These are phyloP conservation scores for Rhynchomys soricoides DNA, from an alignment of 2,113 vertebrate species.

Conservation along the genomic window DNA sequence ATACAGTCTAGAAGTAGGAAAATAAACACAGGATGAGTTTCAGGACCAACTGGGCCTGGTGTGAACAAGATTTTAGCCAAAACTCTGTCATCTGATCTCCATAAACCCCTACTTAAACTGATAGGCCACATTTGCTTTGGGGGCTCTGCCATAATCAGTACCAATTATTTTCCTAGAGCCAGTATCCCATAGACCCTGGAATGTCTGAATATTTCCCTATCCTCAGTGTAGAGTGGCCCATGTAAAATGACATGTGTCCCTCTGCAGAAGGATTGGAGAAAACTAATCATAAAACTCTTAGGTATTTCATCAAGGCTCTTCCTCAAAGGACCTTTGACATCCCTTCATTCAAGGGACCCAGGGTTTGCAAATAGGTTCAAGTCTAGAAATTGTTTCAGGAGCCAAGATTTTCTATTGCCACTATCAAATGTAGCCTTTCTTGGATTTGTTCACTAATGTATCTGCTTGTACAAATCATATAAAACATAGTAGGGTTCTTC, in stretches of 20 bases:
- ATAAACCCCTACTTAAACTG: background rate
- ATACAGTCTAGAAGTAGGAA: background rate
- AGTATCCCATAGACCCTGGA: background rate
- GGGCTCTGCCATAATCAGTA: background rate
- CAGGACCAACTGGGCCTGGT: background rate
- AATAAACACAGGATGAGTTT: background rate
- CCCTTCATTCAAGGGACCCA: background rate
- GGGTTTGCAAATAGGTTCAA: background rate
- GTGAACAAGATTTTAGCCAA: background rate
- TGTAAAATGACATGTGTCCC: background rate
- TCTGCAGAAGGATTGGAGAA: background rate
- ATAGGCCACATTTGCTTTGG: background rate
- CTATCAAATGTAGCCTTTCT: background rate
- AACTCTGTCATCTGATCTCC: background rate
- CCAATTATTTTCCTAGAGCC: background rate
- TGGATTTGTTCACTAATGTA: background rate
- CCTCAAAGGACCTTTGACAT: background rate
- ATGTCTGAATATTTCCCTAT: background rate
- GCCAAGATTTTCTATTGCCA: background rate
- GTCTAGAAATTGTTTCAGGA: background rate
- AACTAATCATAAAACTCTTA: background rate
- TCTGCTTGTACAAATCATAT: background rate
- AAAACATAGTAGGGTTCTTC: background rate
- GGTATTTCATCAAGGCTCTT: background rate
- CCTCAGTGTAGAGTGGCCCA: background rate